Evolutionary conservation across 1,140 invertebrate species (phyloP), one percentile per base, ranked within the genome.

Genomic region (Aphaenogaster floridana): DNA sequence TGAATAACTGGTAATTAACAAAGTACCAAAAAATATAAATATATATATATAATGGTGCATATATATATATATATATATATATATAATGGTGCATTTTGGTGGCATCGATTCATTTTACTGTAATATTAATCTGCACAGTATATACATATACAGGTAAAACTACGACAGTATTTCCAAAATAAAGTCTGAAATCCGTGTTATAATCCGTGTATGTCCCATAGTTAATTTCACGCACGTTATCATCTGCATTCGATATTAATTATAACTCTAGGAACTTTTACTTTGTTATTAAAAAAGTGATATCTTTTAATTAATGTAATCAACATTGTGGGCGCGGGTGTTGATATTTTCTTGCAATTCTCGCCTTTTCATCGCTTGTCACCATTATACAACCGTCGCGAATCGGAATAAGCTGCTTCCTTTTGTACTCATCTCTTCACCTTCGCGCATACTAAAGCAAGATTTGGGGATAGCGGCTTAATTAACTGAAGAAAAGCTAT

Each of bases 401-500:
- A 72, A 36, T 74, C 28, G 59, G 7, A 45, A 83, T 83, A 50
- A 84, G 34, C 13, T 59, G 28, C 13, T 59, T 76, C 21, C 54
- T 68, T 74, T 76, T 48, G 54, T 50, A 4, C n/a, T n/a, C 9
- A 9, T 84, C 80, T 76, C 17, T 84, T 36, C 42, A 59, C 28
- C 11, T 74, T 83, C 42, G 50, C 28, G 42, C 54, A 39, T 76
- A 84, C 42, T 61, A 71, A 76, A 39, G 28, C 17, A 45, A 84
- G 69, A 84, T 76, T 71, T 9, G 45, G 6, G 34, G 48, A 61
- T 36, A 50, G 64, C 42, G 78, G 76, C 77, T 90, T 90, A 90
- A 90, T 90, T 90, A 90, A 90, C 89, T 71, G 80, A 81, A 77
- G 89, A 57, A 86, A 87, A 80, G 86, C 89, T 88, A 90, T 90